phyloP scores from a whole-genome alignment of 2,113 vertebrate species.

The Hydrochoerus hydrochaeris region DNA sequence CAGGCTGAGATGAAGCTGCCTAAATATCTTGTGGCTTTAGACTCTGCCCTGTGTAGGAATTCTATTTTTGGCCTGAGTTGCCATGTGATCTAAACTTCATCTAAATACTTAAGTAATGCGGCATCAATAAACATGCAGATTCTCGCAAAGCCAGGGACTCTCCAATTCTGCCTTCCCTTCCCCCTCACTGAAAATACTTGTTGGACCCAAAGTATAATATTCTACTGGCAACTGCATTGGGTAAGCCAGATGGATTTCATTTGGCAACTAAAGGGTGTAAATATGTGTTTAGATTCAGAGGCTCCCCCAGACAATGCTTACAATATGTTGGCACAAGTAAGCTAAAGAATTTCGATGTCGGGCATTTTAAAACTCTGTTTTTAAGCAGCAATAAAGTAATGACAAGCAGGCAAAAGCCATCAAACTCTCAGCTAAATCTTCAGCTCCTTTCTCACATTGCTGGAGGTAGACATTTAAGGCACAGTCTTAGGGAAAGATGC shows the following conservation, averaged over 20 bases:
- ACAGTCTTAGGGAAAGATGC: neutral
- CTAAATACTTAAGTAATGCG: neutral
- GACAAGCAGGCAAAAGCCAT: conserved; percentile 27
- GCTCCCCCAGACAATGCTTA: conserved; percentile 43
- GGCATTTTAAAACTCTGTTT: conserved; percentile 39
- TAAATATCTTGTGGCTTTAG: neutral
- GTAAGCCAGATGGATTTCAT: conserved; percentile 63
- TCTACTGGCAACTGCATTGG: neutral
- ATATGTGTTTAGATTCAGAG: conserved; percentile 56
- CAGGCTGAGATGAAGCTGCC: neutral
- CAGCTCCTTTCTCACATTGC: neutral
- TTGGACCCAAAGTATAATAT: neutral
- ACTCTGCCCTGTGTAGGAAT: neutral
- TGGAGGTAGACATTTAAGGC: neutral
- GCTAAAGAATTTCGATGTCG: neutral
- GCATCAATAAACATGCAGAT: neutral
- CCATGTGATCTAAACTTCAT: neutral
- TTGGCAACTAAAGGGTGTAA: conserved; percentile 72
- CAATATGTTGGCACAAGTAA: conserved; percentile 22
- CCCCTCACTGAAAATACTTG: neutral
- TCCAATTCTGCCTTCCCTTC: neutral
- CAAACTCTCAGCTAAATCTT: neutral
- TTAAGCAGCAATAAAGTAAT: neutral
- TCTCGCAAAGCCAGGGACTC: neutral
- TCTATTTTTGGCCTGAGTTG: neutral